These are phyloP conservation scores for Rhagium mordax DNA, from an alignment of 2,888 invertebrate species.

Conservation along the genomic window DNA sequence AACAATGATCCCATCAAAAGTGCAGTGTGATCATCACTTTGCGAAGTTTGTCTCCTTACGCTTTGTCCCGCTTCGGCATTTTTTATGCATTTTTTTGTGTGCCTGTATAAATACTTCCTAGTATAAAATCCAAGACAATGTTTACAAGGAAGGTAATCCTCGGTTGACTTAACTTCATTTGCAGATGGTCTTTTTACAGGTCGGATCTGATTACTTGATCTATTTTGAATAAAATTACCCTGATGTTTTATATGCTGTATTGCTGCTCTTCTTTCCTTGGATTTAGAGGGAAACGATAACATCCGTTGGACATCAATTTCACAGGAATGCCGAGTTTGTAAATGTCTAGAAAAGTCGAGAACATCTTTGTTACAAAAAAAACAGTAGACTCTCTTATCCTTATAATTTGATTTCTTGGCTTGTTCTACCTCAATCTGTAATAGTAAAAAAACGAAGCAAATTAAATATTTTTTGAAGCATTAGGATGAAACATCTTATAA, in stretches of 20 bases:
- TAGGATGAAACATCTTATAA: too few relatives aligned
- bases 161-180: neutral
- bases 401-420: neutral
- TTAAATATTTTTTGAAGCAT: too few relatives aligned
- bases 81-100: neutral
- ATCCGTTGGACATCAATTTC: neutral
- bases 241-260: conserved; percentile 1
- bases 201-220: neutral
- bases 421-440: neutral
- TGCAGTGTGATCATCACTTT: conserved; percentile 34
- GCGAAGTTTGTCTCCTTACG: conserved; percentile 1
- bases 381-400: neutral
- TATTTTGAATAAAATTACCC: conserved; percentile 7
- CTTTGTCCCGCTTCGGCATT: neutral
- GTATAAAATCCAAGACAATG: neutral
- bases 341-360: neutral
- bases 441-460: neutral
- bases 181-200: conserved; percentile 3
- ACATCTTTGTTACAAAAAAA: neutral
- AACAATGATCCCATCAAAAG: conserved; percentile 29
- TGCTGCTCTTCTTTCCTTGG: conserved; percentile 12
- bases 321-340: neutral
- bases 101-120: neutral
- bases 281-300: neutral
- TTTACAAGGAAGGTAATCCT: neutral